These are phyloP conservation scores for Xestobium rufovillosum DNA, from an alignment of 2,888 invertebrate genomes.

Conservation along the genomic window DNA sequence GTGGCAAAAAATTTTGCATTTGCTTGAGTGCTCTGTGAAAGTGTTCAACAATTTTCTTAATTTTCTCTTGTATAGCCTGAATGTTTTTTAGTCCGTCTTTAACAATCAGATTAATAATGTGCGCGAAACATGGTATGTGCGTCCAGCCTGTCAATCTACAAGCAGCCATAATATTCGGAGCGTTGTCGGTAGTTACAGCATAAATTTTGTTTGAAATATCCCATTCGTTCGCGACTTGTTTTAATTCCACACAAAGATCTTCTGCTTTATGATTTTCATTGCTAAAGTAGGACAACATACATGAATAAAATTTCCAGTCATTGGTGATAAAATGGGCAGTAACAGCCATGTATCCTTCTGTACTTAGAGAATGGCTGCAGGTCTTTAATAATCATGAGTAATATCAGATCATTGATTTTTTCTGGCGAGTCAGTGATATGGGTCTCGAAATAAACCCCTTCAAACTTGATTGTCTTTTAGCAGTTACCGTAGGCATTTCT, in stretches of 20 bases:
- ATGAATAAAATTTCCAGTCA: slow-evolving; percentile 15
- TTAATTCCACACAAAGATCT: slow-evolving; percentile 14
- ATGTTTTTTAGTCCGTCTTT: slow-evolving; percentile 1
- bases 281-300: slow-evolving; percentile 14
- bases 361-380: too few relatives aligned
- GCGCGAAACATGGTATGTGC: slow-evolving; percentile 18
- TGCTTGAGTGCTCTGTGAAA: slow-evolving; percentile 16
- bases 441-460: slow-evolving; percentile 12
- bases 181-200: slow-evolving; percentile 17
- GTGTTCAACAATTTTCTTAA: slow-evolving; percentile 17
- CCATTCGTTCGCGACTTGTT: slow-evolving; percentile 13
- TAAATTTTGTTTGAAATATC: slow-evolving; percentile 14
- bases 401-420: slow-evolving; percentile 16
- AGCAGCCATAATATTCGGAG: slow-evolving; percentile 16
- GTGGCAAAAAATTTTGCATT: slow-evolving; percentile 14
- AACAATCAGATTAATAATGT: slow-evolving; percentile 13
- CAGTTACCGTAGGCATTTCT: too few relatives aligned
- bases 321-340: slow-evolving; percentile 18
- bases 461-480: slow-evolving; percentile 13
- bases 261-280: slow-evolving; percentile 14
- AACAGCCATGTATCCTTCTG: slow-evolving; percentile 14
- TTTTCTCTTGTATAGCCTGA: slow-evolving; percentile 10
- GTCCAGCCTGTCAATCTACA: slow-evolving; percentile 13
- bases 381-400: too few relatives aligned
- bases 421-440: slow-evolving; percentile 10